These are phyloP conservation scores for Stictonetta naevosa DNA, from an alignment of 2,113 vertebrate species.

Conservation along the genomic window DNA sequence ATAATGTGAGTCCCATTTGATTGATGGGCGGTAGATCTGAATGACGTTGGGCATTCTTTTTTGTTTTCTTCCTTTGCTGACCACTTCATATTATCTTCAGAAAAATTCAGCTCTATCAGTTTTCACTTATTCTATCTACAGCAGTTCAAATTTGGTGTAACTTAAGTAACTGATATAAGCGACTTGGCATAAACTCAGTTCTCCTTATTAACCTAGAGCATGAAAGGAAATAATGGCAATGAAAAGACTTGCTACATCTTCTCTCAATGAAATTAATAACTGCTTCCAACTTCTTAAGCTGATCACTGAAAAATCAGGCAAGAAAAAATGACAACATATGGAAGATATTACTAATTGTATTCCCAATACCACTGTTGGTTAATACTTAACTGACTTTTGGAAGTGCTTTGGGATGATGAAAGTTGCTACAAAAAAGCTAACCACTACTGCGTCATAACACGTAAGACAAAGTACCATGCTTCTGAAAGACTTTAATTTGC, in stretches of 20 bases:
- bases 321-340: accelerated
- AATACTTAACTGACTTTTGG: conserved; percentile 44
- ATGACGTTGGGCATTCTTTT: not conserved
- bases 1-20: not conserved
- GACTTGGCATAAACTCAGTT: not conserved
- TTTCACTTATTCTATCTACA: not conserved
- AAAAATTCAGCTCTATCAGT: not conserved
- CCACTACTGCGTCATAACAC: not conserved
- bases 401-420: not conserved
- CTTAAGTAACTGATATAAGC: not conserved
- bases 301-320: not conserved
- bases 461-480: not conserved
- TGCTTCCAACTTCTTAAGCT: not conserved
- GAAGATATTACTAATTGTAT: not conserved
- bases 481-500: not conserved
- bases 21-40: not conserved
- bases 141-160: not conserved
- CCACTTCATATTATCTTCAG: not conserved
- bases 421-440: not conserved
- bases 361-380: not conserved
- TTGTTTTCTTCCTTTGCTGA: not conserved
- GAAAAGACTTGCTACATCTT: not conserved
- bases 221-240: not conserved
- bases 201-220: not conserved
- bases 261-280: not conserved